phyloP scores from a whole-genome alignment of 2,113 vertebrate genomes.

The Chelonoidis abingdonii region DNA sequence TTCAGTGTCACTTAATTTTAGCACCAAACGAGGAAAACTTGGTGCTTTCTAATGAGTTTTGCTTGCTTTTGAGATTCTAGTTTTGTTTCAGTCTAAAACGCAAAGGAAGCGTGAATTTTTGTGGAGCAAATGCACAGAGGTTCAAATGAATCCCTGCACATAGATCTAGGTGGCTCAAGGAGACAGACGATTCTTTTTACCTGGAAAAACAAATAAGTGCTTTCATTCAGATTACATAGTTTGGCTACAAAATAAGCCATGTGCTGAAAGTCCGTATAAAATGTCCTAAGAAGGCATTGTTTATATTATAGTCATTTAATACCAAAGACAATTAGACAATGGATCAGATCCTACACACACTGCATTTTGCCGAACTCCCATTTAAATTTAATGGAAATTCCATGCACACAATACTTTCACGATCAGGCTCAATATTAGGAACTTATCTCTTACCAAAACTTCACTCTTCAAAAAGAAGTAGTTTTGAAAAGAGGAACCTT shows the following conservation, averaged over 20 bases:
- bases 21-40: not conserved
- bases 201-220: not conserved
- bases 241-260: not conserved
- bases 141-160: accelerated
- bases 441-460: not conserved
- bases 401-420: too few relatives aligned
- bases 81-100: not conserved
- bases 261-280: not conserved
- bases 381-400: not conserved
- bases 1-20: not conserved
- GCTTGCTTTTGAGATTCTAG: accelerated
- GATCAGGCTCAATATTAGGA: accelerated
- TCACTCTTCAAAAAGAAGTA: not conserved
- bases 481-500: accelerated
- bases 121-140: accelerated
- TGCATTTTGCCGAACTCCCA: not conserved
- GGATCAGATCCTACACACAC: not conserved
- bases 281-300: too few relatives aligned
- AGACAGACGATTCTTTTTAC: not conserved
- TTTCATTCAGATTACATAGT: not conserved
- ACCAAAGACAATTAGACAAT: not conserved
- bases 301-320: not conserved
- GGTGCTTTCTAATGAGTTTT: not conserved
- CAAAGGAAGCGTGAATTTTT: not conserved
- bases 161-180: accelerated